Conservation (phyloP, 2,888 invertebrate genomes). For the Sphaeridia pumilis region DNA sequence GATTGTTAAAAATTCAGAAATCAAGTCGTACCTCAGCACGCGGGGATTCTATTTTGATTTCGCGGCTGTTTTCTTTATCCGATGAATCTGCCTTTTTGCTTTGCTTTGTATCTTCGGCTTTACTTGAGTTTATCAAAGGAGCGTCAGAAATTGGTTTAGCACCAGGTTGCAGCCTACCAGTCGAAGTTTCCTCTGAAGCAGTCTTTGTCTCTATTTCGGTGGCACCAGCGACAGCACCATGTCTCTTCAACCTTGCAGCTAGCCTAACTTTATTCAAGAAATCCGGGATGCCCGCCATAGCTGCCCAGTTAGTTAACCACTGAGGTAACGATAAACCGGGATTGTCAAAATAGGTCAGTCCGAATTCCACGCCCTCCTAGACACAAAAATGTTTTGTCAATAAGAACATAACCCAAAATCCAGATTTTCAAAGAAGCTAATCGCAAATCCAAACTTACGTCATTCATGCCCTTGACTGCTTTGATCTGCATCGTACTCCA, state of each 20-base stretch:
- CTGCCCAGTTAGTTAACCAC: slow-evolving; percentile 59
- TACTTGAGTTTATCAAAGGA: not conserved
- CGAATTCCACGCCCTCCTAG: slow-evolving; percentile 64
- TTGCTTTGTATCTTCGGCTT: not conserved
- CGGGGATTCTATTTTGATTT: not conserved
- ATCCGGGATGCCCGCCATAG: slow-evolving; percentile 58
- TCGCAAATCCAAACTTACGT: slow-evolving; percentile 40
- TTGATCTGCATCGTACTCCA: slow-evolving; percentile 79
- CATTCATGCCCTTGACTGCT: slow-evolving; percentile 50
- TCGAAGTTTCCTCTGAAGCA: not conserved
- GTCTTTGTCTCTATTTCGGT: not conserved
- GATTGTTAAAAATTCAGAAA: too few relatives aligned
- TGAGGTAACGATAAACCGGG: slow-evolving; percentile 67
- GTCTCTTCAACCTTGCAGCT: slow-evolving; percentile 47
- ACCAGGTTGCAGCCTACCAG: not conserved
- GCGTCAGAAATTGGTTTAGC: too few relatives aligned
- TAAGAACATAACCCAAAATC: not conserved
- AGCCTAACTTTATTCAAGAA: slow-evolving; percentile 57
- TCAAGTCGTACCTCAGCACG: not conserved
- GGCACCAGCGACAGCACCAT: not conserved
- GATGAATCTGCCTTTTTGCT: not conserved
- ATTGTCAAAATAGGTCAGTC: slow-evolving; percentile 77
- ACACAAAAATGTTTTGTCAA: slow-evolving; percentile 16
- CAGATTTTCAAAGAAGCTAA: not conserved
- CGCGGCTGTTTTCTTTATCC: not conserved